These are phyloP conservation scores for Aphelenchoides besseyi DNA, from an alignment of 1,140 invertebrate genomes.

Conservation along the genomic window DNA sequence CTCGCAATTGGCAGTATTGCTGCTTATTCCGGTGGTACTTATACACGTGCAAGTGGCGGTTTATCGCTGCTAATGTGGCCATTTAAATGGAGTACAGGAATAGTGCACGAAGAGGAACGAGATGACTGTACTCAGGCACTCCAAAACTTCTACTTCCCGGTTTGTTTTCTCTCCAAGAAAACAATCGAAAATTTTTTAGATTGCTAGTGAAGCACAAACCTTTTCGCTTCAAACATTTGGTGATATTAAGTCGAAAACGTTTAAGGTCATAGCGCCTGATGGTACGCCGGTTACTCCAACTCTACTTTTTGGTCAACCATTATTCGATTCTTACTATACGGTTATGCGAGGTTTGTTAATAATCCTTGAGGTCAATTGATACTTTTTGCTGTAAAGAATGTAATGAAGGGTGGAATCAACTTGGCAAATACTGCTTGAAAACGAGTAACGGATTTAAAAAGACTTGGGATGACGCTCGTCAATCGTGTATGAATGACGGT, in stretches of 20 bases:
- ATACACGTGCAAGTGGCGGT: background rate
- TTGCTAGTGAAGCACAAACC: too few species aligned
- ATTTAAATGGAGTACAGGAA: background rate
- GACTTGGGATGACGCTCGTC: conserved; percentile 10
- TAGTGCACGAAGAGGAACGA: background rate
- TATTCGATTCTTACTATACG: too few species aligned
- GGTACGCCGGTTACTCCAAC: too few species aligned
- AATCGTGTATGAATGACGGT: background rate
- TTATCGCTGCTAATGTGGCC: background rate
- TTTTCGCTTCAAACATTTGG: too few species aligned
- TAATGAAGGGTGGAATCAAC: background rate
- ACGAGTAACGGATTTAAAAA: background rate
- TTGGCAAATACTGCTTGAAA: background rate
- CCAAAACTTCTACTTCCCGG: conserved; percentile 22
- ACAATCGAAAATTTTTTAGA: too few species aligned
- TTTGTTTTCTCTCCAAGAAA: too few species aligned
- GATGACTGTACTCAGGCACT: conserved; percentile 6
- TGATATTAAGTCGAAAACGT: too few species aligned
- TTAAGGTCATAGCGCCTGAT: too few species aligned
- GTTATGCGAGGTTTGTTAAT: conserved; percentile 1
- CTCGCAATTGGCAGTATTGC: background rate
- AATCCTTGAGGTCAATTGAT: background rate
- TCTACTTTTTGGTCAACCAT: too few species aligned
- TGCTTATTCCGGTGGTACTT: conserved; percentile 9
- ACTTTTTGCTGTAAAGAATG: background rate